phyloP scores from a whole-genome alignment of 2,888 invertebrate species.

The Eulithis testata region DNA sequence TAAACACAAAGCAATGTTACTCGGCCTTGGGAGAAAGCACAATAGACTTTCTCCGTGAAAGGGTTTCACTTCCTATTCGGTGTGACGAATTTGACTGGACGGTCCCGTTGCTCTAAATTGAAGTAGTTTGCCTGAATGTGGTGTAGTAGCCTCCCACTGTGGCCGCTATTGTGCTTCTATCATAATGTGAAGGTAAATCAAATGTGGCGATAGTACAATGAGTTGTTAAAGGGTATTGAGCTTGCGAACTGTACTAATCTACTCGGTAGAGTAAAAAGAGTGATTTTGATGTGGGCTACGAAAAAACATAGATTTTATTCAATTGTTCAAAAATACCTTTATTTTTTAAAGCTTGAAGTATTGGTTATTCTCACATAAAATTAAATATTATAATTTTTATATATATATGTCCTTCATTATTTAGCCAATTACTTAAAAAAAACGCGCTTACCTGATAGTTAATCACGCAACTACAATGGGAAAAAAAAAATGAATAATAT shows the following conservation, averaged over 20 bases:
- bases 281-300: background rate
- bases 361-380: too few species aligned
- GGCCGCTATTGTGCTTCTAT: conserved; percentile 25
- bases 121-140: conserved; percentile 47
- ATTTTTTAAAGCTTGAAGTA: too few species aligned
- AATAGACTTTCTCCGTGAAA: conserved; percentile 78
- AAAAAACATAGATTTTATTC: too few species aligned
- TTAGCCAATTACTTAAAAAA: too few species aligned
- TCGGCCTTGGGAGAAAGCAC: conserved; percentile 75
- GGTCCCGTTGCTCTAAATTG: conserved; percentile 53
- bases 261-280: background rate
- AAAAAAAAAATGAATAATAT: too few species aligned
- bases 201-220: conserved; percentile 28
- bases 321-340: too few species aligned
- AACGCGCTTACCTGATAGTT: too few species aligned
- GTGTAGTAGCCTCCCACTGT: conserved; percentile 31
- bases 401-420: too few species aligned
- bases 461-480: too few species aligned
- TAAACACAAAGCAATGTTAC: conserved; percentile 77
- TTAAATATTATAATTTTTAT: too few species aligned
- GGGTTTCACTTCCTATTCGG: conserved; percentile 68
- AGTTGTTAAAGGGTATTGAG: background rate
- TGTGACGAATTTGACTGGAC: conserved; percentile 61
- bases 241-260: background rate
- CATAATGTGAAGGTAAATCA: conserved; percentile 25